Evolutionary conservation across 1,140 invertebrate genomes (phyloP), one percentile per base, ranked within the genome.

Genomic region (Bombus affinis): DNA sequence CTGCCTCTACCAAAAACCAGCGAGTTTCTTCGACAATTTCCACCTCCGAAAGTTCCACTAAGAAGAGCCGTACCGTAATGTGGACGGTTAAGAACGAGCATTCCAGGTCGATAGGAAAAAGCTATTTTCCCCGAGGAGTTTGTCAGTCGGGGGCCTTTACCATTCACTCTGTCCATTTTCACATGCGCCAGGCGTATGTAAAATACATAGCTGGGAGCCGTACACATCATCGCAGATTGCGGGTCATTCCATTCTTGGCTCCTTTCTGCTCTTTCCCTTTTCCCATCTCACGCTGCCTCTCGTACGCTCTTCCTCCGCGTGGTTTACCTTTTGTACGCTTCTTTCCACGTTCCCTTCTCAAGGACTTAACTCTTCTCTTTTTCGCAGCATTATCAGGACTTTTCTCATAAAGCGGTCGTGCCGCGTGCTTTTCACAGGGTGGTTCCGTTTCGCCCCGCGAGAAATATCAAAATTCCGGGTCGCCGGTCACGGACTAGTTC

Each of bases 221-320:
- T 73, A 28, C 68, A 73, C 83, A 53, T 85, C 53, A 68, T 28
- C 83, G 68, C 83, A 65, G 83, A 85, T 85, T 80, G 83, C 83
- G 42, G 83, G 83, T 85, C 77, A 85, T 85, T 80, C 77, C 83
- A 72, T 80, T 85, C 77, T 85, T 85, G 65, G 57, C 83, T 62
- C 59, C 25, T 76, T 39, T 39, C 25, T 9, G 18, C 74, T 12
- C 8, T 6, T 42, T 42, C 35, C 18, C 35, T 35, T 12, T 18
- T 1, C 28, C 9, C 1, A n/a, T 1, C 35, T 22, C 3, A 5
- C 12, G 62, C 62, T 32, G n/a, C 13, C 66, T 8, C 18, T 53
- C 5, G 18, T 53, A 22, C 18, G 28, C 10, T n/a, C 3, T 62
- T 13, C 12, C 59, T 12, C 10, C 59, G 28, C 12, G 28, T 5